phyloP scores from a whole-genome alignment of 2,888 invertebrate species.

The Druceiella hillmani region DNA sequence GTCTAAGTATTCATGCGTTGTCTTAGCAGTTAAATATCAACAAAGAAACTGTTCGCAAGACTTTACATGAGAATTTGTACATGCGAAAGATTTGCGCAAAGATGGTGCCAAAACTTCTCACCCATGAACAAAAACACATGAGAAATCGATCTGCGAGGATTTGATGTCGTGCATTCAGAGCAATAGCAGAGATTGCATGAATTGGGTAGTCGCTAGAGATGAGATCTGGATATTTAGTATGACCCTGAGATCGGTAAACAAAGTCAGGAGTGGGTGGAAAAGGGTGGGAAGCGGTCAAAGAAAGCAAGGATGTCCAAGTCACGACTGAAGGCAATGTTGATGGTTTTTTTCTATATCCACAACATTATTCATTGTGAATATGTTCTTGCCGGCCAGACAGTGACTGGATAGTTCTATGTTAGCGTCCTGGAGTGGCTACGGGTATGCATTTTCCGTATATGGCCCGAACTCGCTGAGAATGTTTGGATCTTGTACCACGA shows the following conservation, averaged over 20 bases:
- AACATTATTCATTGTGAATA: not conserved
- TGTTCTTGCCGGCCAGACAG: too few species aligned
- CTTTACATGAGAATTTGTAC: too few species aligned
- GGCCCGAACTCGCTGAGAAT: not conserved
- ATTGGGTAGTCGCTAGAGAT: not conserved
- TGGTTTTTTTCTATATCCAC: not conserved
- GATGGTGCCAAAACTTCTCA: too few species aligned
- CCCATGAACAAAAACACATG: too few species aligned
- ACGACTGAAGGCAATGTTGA: conserved; percentile 1
- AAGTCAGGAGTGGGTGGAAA: not conserved
- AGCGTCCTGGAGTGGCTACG: not conserved
- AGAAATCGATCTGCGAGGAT: too few species aligned
- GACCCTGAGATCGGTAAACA: not conserved
- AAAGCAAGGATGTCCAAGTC: conserved; percentile 1
- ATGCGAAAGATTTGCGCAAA: too few species aligned
- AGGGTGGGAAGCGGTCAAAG: not conserved
- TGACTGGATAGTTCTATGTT: conserved; percentile 1
- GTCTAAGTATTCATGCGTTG: too few species aligned
- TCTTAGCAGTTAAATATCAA: too few species aligned
- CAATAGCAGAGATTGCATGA: too few species aligned
- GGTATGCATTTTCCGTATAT: not conserved
- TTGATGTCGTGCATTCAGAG: too few species aligned
- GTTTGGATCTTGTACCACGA: not conserved
- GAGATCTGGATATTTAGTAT: not conserved
- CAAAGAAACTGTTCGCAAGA: too few species aligned